Evolutionary conservation across 2,113 vertebrate genomes (phyloP), one percentile per base, ranked within the genome.

Genomic region (Gavia stellata): DNA sequence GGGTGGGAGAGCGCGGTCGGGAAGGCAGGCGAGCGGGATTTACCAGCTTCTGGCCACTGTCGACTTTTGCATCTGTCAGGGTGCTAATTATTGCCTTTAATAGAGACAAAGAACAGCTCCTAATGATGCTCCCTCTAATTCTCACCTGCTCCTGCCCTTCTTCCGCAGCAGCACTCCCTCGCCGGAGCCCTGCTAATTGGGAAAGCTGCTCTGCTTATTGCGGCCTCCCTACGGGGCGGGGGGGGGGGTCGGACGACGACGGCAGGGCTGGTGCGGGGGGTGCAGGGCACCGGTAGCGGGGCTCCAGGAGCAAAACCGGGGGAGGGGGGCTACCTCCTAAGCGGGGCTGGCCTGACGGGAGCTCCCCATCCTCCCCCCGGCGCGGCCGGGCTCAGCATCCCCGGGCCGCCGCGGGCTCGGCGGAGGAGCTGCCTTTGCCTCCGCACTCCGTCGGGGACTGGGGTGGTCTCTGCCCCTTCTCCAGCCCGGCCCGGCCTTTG

Each of bases 11-110:
- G 73, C 9, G 67, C 38, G 16, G 45, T 4, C 7, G 53, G 49
- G 78, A 72, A 18, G 89, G 71, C 85, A 71, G 74, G 14, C 50
- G 66, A 91, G 82, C 80, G 29, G 91, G 93, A 90, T 95, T 87
- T 91, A 47, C 45, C 58, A 1, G 92, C 90, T 96, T 81, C 80
- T 92, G 88, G 91, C 88, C 81, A 0, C 94, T 34, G 91, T 74
- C 94, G 95, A 97, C 95, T 91, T 86, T 77, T 94, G 95, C 97
- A 97, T 97, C 96, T 97, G 97, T 96, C 97, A 96, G 95, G 86
- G 63, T 18, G 94, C 93, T 97, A 97, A 97, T 98, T 97, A 96
- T 90, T 92, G 95, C 95, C 95, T 96, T 96, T 94, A 97, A 95
- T 90, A 93, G 97, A 94, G 93, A 97, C 95, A 96, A 97, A 97